A percentile compares a stretch with the other conserved stretches of the same genome.
Evolutionary conservation across 2,888 invertebrate species (phyloP).

Genomic region (Cataglyphis rosenhaueri): DNA sequence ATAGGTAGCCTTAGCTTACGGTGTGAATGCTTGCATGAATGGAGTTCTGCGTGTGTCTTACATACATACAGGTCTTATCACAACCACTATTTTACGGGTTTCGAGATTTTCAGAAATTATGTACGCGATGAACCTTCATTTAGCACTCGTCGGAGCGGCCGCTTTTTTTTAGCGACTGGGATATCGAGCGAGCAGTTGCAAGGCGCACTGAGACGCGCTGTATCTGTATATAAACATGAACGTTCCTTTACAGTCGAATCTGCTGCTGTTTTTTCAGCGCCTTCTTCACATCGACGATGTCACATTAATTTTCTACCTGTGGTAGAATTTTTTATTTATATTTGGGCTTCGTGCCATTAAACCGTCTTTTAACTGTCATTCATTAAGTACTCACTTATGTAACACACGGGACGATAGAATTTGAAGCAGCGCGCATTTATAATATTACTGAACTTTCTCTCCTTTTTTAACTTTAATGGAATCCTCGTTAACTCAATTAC

Average conservation of each 20-base stretch:
- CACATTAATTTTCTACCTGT: constrained; percentile 28
- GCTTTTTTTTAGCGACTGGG: constrained; percentile 30
- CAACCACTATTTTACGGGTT: background rate
- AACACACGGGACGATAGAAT: constrained; percentile 30
- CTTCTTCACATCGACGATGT: constrained; percentile 25
- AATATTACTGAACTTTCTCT: constrained; percentile 40
- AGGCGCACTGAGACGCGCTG: constrained; percentile 41
- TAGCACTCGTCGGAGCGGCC: constrained; percentile 38
- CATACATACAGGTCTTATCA: constrained; percentile 54
- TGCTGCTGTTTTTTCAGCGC: constrained; percentile 46
- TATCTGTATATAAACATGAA: constrained; percentile 34
- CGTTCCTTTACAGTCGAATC: constrained; percentile 46
- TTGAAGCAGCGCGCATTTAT: constrained; percentile 31
- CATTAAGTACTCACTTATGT: constrained; percentile 46
- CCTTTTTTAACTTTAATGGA: constrained; percentile 40
- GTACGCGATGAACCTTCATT: constrained; percentile 13
- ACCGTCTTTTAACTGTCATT: constrained; percentile 31
- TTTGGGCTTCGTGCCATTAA: constrained; percentile 28
- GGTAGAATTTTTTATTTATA: constrained; percentile 44
- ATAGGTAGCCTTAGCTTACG: constrained; percentile 77
- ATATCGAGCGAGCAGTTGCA: constrained; percentile 37
- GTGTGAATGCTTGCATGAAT: constrained; percentile 80
- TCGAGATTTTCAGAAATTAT: constrained; percentile 18
- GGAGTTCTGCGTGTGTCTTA: constrained; percentile 71
- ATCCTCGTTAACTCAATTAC: constrained; percentile 45